Evolutionary conservation across 2,888 invertebrate species (phyloP).

Genomic region (Stenotaenia linearis): DNA sequence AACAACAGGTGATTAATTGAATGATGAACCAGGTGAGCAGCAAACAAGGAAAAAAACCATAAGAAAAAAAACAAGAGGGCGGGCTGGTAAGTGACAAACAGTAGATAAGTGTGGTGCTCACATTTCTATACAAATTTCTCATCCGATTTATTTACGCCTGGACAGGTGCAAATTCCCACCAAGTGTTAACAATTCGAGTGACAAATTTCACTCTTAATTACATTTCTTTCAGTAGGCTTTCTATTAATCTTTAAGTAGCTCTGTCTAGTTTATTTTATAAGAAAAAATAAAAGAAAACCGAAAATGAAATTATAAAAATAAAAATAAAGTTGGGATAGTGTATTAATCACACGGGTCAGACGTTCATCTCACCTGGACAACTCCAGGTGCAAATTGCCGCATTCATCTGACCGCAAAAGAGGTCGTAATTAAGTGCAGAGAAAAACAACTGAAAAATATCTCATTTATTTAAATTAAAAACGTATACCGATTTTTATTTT

Average conservation of each 20-base stretch:
- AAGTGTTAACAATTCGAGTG: neutral
- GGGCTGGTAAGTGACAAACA: constrained; percentile 2
- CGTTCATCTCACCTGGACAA: constrained; percentile 17
- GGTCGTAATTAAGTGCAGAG: neutral
- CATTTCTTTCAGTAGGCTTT: neutral
- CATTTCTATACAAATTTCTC: constrained; percentile 1
- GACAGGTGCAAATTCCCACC: neutral
- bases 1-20: constrained; percentile 5
- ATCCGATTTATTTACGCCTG: neutral
- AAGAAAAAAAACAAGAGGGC: neutral
- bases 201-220: neutral
- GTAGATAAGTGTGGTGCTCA: constrained; percentile 19
- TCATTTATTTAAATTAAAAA: neutral
- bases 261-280: neutral
- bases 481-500: neutral
- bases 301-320: neutral
- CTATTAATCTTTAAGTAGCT: constrained; percentile 19
- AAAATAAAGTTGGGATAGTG: neutral
- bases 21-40: constrained; percentile 17
- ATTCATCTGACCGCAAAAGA: constrained; percentile 11
- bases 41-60: neutral
- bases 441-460: neutral
- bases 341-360: neutral
- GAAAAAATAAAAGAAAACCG: neutral
- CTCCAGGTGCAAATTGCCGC: constrained; percentile 20